Percentiles rank a stretch among this genome's conserved stretches.
Conservation (phyloP, 2,888 invertebrate genomes). For the Habroteleia sp. region DNA sequence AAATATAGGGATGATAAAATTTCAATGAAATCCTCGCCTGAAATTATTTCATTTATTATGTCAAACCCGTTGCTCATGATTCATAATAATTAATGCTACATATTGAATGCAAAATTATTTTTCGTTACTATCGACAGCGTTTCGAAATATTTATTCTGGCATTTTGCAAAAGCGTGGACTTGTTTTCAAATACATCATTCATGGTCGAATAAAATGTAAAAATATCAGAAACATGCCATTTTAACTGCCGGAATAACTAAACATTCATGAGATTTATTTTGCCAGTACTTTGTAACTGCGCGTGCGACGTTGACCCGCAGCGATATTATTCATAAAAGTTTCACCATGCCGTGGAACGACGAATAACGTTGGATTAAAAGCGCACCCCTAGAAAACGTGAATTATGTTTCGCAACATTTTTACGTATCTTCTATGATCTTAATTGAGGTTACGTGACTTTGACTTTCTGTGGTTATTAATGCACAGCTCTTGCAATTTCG, state of each 20-base stretch:
- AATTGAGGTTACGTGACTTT: constrained; percentile 48
- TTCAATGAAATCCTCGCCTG: too few species aligned
- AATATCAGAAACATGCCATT: constrained; percentile 22
- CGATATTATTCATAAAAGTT: constrained; percentile 53
- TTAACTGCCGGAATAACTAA: constrained; percentile 25
- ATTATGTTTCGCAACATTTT: constrained; percentile 41
- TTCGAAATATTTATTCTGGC: background rate
- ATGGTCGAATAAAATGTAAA: constrained; percentile 8
- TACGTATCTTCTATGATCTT: constrained; percentile 45
- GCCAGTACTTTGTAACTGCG: constrained; percentile 17
- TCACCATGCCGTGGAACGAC: constrained; percentile 22
- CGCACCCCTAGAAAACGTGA: constrained; percentile 26
- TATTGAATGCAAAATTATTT: background rate
- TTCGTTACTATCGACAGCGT: background rate
- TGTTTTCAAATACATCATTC: constrained; percentile 30
- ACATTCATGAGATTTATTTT: constrained; percentile 42
- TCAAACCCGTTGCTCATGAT: too few species aligned
- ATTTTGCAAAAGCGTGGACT: background rate
- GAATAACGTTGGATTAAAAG: constrained; percentile 50
- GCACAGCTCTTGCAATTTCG: background rate
- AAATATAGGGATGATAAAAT: too few species aligned
- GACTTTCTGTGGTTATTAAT: constrained; percentile 31
- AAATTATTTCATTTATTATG: too few species aligned
- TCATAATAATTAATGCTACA: background rate
- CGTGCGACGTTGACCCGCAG: constrained; percentile 19